Evolutionary conservation across 23 tunicate genomes (phyloP).

Genomic region (Trididemnum nubilum): DNA sequence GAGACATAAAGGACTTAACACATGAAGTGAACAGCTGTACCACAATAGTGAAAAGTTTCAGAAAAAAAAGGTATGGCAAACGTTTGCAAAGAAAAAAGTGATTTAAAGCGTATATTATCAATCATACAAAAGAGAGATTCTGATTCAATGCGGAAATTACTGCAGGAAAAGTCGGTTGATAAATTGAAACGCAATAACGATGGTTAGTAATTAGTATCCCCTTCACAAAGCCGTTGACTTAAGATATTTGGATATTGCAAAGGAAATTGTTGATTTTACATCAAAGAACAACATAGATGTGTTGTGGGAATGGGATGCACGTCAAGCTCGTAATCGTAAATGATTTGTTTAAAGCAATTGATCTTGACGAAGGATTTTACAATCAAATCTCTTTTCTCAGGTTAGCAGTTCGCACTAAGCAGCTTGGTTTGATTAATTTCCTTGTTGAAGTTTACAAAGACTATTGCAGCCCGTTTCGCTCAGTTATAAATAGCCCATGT

Average conservation of each 20-base stretch:
- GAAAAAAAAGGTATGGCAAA: no score
- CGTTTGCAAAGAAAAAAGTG: no score
- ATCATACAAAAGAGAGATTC: neutral
- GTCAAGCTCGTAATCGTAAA: neutral
- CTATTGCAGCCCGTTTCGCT: no score
- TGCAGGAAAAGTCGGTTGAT: neutral
- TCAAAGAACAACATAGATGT: neutral
- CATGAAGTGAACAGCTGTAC: no score
- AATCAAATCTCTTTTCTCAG: neutral
- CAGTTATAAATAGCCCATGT: no score
- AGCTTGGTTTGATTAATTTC: neutral
- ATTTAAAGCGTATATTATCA: no score
- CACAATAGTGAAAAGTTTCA: no score
- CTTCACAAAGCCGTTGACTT: neutral
- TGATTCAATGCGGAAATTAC: neutral
- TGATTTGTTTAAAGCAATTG: neutral
- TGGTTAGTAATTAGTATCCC: neutral
- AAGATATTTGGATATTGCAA: neutral
- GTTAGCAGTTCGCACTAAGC: neutral
- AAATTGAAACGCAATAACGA: neutral
- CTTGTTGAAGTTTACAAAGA: no score
- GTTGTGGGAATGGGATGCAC: neutral
- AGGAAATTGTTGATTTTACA: neutral
- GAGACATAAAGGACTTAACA: no score
- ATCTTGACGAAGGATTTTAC: neutral